Evolutionary conservation across 2,113 vertebrate genomes (phyloP), one percentile per base, ranked within the genome.

Genomic region (Chrysemys picta): DNA sequence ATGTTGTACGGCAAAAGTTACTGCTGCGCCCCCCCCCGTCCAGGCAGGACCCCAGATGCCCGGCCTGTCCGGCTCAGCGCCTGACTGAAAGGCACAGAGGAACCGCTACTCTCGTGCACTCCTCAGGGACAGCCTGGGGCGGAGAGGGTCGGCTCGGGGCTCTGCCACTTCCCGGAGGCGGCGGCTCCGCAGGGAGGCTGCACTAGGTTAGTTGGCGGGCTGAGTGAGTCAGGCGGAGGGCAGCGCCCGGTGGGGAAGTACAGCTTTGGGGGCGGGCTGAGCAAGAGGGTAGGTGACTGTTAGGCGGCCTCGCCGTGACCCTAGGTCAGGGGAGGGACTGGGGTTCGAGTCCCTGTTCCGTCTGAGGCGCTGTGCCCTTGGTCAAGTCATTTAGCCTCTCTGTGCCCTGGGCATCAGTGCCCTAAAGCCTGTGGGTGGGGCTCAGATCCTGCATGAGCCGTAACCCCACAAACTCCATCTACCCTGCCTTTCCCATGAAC

Each of bases 1-100:
- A 97, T 97, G 86, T 90, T 96, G 97, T 97, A 97, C 97, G 97
- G 97, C 88, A 96, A 12, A 12, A 59, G 52, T 7, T 11, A 29
- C 4, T 2, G 22, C 42, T 2, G 10, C 9, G 56, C 52, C 85
- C 84, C 52, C 85, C 84, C 25, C 31, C 38, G 27, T n/a, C 11
- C 1, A 0, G 57, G 14, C 62, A 97, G 92, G 97, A 80, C 96
- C 96, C 80, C 57, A 3, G 45, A 11, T 25, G 9, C 5, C 10
- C 12, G 45, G 80, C 91, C 45, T 90, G 96, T 0, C 97, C 4
- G 11, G 17, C 0, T 24, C 53, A 12, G 91, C 84, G 95, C 97
- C 96, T 96, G 96, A 95, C 13, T 2, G 57, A 72, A 38, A 38
- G 19, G n/a, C 65, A 38, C 17, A 4, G 35, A 5, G 19, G 16